Conservation (phyloP, 1,140 invertebrate species). For the Drosophila malerkotliana region DNA sequence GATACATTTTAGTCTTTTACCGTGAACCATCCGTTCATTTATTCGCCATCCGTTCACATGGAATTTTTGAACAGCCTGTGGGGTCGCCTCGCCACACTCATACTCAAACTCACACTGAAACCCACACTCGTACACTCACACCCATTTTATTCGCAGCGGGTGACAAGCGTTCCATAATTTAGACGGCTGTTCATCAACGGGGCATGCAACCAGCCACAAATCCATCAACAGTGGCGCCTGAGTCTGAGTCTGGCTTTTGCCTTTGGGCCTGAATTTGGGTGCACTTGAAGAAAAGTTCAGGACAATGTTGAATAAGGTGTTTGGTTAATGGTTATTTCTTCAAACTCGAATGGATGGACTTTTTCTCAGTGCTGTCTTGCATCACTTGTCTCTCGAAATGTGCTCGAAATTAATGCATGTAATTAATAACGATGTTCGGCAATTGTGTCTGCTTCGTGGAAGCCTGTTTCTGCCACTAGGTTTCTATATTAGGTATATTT, state of each 20-base stretch:
- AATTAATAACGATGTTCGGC: constrained; percentile 73
- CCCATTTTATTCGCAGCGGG: constrained; percentile 70
- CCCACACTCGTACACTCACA: constrained; percentile 30
- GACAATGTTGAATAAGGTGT: background rate
- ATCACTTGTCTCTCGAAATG: constrained; percentile 69
- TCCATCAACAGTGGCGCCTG: constrained; percentile 83
- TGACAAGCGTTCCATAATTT: constrained; percentile 81
- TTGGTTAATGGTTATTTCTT: no score
- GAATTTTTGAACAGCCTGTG: constrained; percentile 32
- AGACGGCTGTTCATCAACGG: constrained; percentile 77
- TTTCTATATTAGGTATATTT: constrained; percentile 21
- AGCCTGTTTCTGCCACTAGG: constrained; percentile 45
- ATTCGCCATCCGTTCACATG: constrained; percentile 29
- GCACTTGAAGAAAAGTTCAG: constrained; percentile 3
- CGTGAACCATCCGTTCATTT: constrained; percentile 2
- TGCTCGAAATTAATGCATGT: constrained; percentile 78
- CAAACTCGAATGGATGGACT: no score
- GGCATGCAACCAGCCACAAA: constrained; percentile 54
- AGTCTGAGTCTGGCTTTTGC: constrained; percentile 34
- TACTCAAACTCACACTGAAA: constrained; percentile 15
- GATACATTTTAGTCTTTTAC: constrained; percentile 2
- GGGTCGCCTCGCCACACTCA: constrained; percentile 35
- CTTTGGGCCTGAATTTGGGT: constrained; percentile 10
- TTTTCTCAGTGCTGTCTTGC: constrained; percentile 43
- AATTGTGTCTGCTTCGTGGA: constrained; percentile 65